These are phyloP conservation scores for Pachyuromys duprasi DNA, from an alignment of 2,797 vertebrate genomes.

Conservation along the genomic window DNA sequence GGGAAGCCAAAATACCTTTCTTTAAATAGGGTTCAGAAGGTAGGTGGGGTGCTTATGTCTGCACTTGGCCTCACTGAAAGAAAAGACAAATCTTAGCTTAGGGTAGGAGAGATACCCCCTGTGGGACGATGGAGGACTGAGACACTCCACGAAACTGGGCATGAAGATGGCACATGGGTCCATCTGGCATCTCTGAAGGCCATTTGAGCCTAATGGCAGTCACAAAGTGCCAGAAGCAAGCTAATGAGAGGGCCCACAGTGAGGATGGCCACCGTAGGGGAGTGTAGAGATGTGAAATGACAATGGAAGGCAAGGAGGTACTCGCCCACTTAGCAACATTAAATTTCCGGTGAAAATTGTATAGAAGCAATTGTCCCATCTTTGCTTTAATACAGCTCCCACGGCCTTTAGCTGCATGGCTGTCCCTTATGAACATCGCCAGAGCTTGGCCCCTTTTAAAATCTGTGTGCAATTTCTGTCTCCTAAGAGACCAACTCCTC, in stretches of 20 bases:
- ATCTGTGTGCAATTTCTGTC: not conserved
- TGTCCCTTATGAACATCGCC: not conserved
- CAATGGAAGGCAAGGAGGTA: not conserved
- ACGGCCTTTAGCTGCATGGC: not conserved
- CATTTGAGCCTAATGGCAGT: not conserved
- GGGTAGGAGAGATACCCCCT: not conserved
- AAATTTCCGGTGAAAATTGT: not conserved
- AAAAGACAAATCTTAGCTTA: not conserved
- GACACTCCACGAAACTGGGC: not conserved
- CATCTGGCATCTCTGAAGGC: not conserved
- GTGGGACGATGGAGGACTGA: not conserved
- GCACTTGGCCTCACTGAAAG: not conserved
- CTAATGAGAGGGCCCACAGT: not conserved
- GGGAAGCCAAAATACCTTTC: not conserved
- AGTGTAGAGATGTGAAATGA: not conserved
- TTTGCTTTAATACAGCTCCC: not conserved
- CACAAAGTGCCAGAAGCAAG: not conserved
- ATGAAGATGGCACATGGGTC: not conserved
- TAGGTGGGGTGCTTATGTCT: not conserved
- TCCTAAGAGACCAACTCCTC: constrained; percentile 12
- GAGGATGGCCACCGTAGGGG: not conserved
- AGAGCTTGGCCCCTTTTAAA: not conserved
- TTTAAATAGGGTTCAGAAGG: not conserved
- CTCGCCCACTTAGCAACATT: not conserved
- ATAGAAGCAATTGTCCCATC: no score